Percentiles rank a stretch among this genome's conserved stretches.
Evolutionary conservation across 2,888 invertebrate genomes (phyloP).

Genomic region (Cephus pulcher): DNA sequence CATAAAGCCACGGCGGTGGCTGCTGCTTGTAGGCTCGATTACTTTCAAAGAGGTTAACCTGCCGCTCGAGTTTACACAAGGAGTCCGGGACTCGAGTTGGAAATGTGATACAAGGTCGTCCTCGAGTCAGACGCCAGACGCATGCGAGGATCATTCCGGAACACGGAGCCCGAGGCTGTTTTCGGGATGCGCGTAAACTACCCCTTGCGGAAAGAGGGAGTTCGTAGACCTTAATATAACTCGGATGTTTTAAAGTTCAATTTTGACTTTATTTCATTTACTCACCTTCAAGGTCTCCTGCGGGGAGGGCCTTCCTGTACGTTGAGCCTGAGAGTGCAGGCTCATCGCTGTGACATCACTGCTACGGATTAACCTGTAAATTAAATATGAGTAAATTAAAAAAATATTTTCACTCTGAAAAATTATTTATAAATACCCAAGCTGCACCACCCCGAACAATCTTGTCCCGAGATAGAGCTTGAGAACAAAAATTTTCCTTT

Average conservation of each 20-base stretch:
- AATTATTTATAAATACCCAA: not conserved
- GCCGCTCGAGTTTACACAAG: conserved; percentile 12
- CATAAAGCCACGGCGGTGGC: not conserved
- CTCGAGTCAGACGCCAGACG: conserved; percentile 37
- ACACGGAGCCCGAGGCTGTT: not conserved
- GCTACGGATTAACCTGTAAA: conserved; percentile 40
- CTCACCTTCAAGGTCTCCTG: conserved; percentile 59
- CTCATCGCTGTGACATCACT: conserved; percentile 58
- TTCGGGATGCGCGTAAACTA: conserved; percentile 14
- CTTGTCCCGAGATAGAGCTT: not conserved
- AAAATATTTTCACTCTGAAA: not conserved
- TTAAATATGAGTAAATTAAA: conserved; percentile 18
- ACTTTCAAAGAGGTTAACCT: not conserved
- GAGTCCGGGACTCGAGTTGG: not conserved
- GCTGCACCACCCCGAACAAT: not conserved
- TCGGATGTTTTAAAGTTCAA: not conserved
- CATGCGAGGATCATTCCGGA: conserved; percentile 22
- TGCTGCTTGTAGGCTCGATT: not conserved
- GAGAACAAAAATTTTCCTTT: not conserved
- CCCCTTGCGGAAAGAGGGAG: conserved; percentile 5
- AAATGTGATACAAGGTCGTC: conserved; percentile 38
- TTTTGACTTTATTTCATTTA: conserved; percentile 15
- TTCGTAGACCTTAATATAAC: not conserved
- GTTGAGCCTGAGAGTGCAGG: conserved; percentile 53
- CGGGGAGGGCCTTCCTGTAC: conserved; percentile 56